Conservation (phyloP, 2,113 vertebrate genomes). For the Sturnus vulgaris region DNA sequence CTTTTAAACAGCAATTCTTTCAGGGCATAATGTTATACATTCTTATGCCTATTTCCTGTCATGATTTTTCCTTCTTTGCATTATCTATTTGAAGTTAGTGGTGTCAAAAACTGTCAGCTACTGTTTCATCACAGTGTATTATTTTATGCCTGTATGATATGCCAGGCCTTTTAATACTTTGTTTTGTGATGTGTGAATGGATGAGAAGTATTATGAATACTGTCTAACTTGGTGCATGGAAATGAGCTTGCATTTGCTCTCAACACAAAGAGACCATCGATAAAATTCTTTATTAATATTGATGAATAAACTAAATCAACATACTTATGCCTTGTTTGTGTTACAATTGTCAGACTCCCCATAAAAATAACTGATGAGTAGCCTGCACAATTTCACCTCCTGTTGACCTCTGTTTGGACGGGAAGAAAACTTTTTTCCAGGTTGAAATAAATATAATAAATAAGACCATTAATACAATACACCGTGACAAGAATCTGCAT, state of each 20-base stretch:
- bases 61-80: not conserved
- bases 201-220: not conserved
- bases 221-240: not conserved
- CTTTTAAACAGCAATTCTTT: not conserved
- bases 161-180: not conserved
- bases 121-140: not conserved
- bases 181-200: not conserved
- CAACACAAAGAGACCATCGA: not conserved
- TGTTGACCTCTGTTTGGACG: not conserved
- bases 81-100: not conserved
- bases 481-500: not conserved
- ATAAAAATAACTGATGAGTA: not conserved
- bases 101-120: not conserved
- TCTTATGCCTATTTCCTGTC: not conserved
- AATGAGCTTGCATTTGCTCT: not conserved
- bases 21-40: not conserved
- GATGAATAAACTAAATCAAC: not conserved
- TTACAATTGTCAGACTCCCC: not conserved
- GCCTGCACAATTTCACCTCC: not conserved
- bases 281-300: not conserved
- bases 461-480: not conserved
- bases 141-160: not conserved
- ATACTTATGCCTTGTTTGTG: not conserved
- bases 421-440: not conserved
- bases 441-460: not conserved